phyloP scores from a whole-genome alignment of 2,113 vertebrate species.

The Chrysochloris asiatica region DNA sequence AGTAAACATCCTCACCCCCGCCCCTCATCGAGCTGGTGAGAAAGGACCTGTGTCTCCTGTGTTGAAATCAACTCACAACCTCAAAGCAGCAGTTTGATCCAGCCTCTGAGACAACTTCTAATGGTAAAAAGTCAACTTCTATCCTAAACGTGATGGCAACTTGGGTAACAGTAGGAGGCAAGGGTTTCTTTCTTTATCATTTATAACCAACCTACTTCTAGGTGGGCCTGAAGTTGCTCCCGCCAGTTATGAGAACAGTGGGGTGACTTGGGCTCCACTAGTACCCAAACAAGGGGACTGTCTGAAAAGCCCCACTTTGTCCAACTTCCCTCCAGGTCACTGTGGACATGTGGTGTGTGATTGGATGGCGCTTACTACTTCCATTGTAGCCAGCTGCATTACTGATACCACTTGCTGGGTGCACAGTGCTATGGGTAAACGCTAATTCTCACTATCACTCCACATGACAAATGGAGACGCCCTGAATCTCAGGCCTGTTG shows the following conservation, averaged over 20 bases:
- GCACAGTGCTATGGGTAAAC: fast-evolving
- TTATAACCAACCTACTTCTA: not conserved
- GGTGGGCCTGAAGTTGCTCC: not conserved
- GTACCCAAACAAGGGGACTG: not conserved
- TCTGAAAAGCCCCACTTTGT: not conserved
- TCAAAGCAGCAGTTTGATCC: not conserved
- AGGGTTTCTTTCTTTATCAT: not conserved
- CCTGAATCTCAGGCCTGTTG: too few species aligned
- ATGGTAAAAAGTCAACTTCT: too few species aligned
- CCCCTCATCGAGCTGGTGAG: not conserved
- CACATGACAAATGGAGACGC: too few species aligned
- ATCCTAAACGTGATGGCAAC: fast-evolving
- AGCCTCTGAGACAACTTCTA: fast-evolving
- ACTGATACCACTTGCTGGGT: not conserved
- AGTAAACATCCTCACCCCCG: not conserved
- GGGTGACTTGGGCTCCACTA: fast-evolving
- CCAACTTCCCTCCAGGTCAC: fast-evolving
- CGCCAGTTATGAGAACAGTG: not conserved
- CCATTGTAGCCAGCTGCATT: fast-evolving
- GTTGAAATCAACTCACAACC: not conserved
- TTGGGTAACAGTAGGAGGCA: not conserved
- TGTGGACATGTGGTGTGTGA: fast-evolving
- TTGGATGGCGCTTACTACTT: not conserved
- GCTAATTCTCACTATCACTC: too few species aligned
- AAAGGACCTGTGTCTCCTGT: not conserved